A percentile compares a stretch with the other conserved stretches of the same genome.
Conservation (phyloP, 2,797 vertebrate species). For the Pangasius djambal region DNA sequence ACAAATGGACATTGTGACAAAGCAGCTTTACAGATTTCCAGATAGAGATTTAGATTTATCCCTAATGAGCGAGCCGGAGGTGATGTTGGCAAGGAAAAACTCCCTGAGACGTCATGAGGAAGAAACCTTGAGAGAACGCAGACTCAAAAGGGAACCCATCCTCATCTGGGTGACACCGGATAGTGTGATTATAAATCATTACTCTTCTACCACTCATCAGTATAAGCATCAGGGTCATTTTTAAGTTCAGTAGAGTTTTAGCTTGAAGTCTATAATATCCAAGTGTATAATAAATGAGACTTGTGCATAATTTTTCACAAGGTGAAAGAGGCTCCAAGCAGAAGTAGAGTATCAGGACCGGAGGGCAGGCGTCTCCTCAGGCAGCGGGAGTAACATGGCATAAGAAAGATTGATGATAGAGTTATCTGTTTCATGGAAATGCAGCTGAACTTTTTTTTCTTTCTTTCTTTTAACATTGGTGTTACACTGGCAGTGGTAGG, state of each 20-base stretch:
- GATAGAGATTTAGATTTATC: too few relatives aligned
- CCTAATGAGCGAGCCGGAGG: neutral
- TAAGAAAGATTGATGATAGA: neutral
- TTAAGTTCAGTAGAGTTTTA: neutral
- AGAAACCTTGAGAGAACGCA: neutral
- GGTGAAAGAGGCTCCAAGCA: neutral
- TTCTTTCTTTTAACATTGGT: neutral
- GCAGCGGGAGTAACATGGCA: neutral
- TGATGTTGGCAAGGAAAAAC: neutral
- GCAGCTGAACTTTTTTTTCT: neutral
- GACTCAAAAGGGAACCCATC: neutral
- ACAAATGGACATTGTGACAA: neutral
- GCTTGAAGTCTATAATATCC: neutral
- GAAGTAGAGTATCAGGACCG: neutral
- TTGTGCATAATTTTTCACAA: neutral
- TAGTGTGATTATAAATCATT: neutral
- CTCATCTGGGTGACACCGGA: neutral
- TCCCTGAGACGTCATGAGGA: neutral
- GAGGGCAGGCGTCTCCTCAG: neutral
- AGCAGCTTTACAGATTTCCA: neutral
- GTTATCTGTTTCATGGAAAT: neutral
- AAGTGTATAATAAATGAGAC: neutral
- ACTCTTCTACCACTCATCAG: neutral
- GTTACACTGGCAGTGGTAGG: neutral
- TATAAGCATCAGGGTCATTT: neutral